Base-by-base conservation (phyloP, 2,888 invertebrate genomes). In the Brenthis daphne region DNA sequence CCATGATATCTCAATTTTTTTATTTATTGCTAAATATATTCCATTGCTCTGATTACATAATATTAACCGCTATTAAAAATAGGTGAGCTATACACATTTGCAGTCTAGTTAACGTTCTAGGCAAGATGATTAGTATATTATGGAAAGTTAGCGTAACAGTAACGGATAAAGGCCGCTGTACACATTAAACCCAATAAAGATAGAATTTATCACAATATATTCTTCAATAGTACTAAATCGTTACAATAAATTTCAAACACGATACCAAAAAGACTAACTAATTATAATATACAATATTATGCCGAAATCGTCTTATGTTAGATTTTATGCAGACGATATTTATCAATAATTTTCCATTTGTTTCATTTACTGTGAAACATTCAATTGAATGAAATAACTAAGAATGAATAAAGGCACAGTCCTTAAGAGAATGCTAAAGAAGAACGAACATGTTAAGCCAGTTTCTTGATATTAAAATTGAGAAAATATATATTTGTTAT, bases 11-110 rank as follows among this genome's bases (percentile, higher is more conserved):
- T 48, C 11, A 29, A 29, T 81, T 66, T 24, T 24, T 33, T 60
- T 55, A 20, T 67, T 78, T 87, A 87, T 84, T 85, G 79, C 86
- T 89, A 87, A 86, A 88, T 87, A 88, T 87, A 82, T 85, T 86
- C 83, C 81, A 84, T 85, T 87, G 83, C 81, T 86, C 81, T 82
- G 86, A 85, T 87, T 87, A 84, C 77, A 80, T 78, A 43, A 43
- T 78, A 73, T 77, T 77, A 73, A 77, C 78, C 76, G 72, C 73
- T 79, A 77, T 78, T 75, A 74, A 76, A 72, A 77, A 75, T 77
- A 80, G 72, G 70, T 79, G 75, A 76, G 70, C 75, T 74, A 74
- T 75, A 75, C 74, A 74, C 50, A 67, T 68, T 70, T 72, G 70
- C 72, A 67, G 69, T 73, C 75, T 75, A 74, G 64, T 68, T 67